Base-by-base conservation (phyloP, 2,888 invertebrate species). In the Chelonus formosanus region DNA sequence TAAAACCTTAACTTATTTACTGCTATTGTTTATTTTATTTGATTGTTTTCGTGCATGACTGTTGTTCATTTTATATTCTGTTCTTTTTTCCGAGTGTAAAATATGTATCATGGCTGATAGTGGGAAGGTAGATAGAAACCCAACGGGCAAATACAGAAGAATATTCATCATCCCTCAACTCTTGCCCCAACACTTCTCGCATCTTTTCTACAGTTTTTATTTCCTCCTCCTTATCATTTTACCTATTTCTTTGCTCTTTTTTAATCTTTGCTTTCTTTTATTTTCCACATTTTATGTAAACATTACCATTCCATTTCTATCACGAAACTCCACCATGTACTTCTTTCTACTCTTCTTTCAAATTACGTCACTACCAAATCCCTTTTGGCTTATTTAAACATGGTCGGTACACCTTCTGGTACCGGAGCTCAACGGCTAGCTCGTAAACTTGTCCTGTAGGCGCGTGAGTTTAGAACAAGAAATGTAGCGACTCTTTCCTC, bases 331-430 rank as follows among this genome's bases (percentile, higher is more conserved):
- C 36, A 36, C 35, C 35, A 6, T 31, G 20, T 31, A n/a, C 20
- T 50, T 57, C 57, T 62, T 53, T 55, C 40, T 59, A 45, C 31
- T 35, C 57, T 64, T 52, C 44, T 47, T 55, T 59, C 62, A 71
- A 71, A 71, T 71, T 65, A 70, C 71, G 71, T 70, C 68, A 70
- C 68, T 63, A 55, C 58, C 53, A 68, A 71, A 71, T 68, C 67
- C 70, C 70, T 20, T 20, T 65, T 63, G 65, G 71, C 67, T 71
- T 70, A 71, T 71, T 71, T 71, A 68, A 71, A 70, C 71, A 68
- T 47, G 62, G 20, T 20, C 20, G 2, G 62, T 63, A 55, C 64
- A 59, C 48, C 44, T 36, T 43, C 36, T 36, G 52, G 52, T n/a
- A 36, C 44, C 32, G 34, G 65, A 59, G 64, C 68, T 70, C 67